These are phyloP conservation scores for Antheraea yamamai DNA, from an alignment of 2,888 invertebrate species.

Conservation along the genomic window DNA sequence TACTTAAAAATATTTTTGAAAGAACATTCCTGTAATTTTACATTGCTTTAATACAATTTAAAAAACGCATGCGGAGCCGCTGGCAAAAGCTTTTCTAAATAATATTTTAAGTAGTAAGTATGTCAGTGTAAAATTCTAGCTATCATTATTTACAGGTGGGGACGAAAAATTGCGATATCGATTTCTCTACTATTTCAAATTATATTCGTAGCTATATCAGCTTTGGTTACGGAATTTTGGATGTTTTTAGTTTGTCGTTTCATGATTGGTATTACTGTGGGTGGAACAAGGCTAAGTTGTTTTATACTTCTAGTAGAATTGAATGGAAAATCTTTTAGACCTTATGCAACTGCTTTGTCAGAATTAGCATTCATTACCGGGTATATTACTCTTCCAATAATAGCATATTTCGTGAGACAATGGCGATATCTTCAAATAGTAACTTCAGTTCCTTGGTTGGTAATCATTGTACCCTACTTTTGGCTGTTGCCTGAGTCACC, in stretches of 20 bases:
- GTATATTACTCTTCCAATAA: slow-evolving; percentile 77
- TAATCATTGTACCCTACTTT: slow-evolving; percentile 81
- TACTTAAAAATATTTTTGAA: too few relatives aligned
- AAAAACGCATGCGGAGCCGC: too few relatives aligned
- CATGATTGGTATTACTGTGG: slow-evolving; percentile 82
- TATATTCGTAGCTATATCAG: slow-evolving; percentile 78
- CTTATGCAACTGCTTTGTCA: slow-evolving; percentile 78
- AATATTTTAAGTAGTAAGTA: background rate
- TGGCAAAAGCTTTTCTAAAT: background rate
- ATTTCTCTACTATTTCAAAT: slow-evolving; percentile 81
- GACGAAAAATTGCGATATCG: slow-evolving; percentile 40
- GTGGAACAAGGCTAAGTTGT: slow-evolving; percentile 85
- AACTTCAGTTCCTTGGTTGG: slow-evolving; percentile 73
- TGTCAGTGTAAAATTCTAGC: slow-evolving; percentile 5
- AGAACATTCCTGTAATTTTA: too few relatives aligned
- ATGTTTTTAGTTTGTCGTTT: slow-evolving; percentile 83
- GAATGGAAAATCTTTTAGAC: slow-evolving; percentile 77
- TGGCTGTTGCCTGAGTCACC: slow-evolving; percentile 91
- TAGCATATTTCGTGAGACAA: slow-evolving; percentile 82
- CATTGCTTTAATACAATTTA: background rate
- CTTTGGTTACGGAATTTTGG: slow-evolving; percentile 81
- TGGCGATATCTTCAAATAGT: slow-evolving; percentile 83
- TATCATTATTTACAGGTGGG: slow-evolving; percentile 59
- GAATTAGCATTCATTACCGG: slow-evolving; percentile 80
- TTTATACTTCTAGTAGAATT: slow-evolving; percentile 84